phyloP scores from a whole-genome alignment of 2,888 invertebrate species.

The Anagyrus pseudococci region DNA sequence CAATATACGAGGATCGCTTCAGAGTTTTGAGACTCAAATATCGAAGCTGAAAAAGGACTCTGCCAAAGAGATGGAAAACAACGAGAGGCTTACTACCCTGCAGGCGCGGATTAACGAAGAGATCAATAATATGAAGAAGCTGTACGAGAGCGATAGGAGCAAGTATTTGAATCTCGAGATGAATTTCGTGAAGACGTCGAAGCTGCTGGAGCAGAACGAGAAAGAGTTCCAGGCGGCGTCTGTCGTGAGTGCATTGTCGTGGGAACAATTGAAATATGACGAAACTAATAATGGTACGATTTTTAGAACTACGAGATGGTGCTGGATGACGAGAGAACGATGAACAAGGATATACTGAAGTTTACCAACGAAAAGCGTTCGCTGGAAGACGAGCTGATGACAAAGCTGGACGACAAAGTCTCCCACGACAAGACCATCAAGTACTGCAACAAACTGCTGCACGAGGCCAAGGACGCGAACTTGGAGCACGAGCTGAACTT shows the following conservation, averaged over 20 bases:
- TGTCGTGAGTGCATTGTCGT: constrained; percentile 41
- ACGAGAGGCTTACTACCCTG: constrained; percentile 70
- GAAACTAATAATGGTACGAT: constrained; percentile 15
- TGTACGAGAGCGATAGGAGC: constrained; percentile 65
- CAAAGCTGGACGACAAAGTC: constrained; percentile 71
- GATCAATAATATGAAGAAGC: constrained; percentile 55
- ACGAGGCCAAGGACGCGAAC: constrained; percentile 61
- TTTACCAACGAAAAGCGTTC: constrained; percentile 65
- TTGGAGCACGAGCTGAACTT: constrained; percentile 66
- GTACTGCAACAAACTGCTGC: constrained; percentile 63
- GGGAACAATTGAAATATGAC: neutral
- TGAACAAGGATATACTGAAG: constrained; percentile 65
- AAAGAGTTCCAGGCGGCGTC: constrained; percentile 65
- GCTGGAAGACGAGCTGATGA: constrained; percentile 72
- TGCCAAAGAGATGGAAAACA: constrained; percentile 71
- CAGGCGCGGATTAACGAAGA: constrained; percentile 69
- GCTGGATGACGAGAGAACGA: constrained; percentile 59
- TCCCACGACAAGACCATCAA: constrained; percentile 73
- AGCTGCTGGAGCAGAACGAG: constrained; percentile 70
- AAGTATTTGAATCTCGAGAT: constrained; percentile 60
- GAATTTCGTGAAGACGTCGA: constrained; percentile 66
- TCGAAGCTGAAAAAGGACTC: constrained; percentile 73
- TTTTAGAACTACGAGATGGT: constrained; percentile 65
- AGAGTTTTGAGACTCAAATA: constrained; percentile 66
- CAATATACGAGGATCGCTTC: no score